phyloP scores from a whole-genome alignment of 2,113 vertebrate genomes.

The Megalops atlanticus region DNA sequence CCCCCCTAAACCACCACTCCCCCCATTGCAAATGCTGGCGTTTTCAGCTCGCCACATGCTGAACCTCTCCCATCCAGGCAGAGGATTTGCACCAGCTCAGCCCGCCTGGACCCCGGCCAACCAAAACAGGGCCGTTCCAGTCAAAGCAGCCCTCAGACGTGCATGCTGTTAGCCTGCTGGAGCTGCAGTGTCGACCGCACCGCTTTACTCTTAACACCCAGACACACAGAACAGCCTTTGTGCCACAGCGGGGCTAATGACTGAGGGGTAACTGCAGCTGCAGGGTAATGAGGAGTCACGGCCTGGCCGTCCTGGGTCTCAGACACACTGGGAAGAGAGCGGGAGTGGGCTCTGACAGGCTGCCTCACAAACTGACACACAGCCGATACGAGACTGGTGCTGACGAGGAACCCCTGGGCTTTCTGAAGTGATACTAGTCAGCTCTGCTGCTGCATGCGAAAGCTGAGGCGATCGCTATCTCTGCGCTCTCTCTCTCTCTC shows the following conservation, averaged over 20 bases:
- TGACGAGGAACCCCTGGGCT: too few species aligned
- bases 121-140: constrained; percentile 61
- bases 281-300: constrained; percentile 38
- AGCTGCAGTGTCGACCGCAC: constrained; percentile 47
- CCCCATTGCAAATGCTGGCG: too few species aligned
- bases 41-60: too few species aligned
- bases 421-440: too few species aligned
- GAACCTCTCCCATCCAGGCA: constrained; percentile 50
- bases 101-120: constrained; percentile 60
- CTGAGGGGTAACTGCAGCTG: constrained; percentile 37
- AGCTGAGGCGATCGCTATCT: too few species aligned
- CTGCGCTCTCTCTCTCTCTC: too few species aligned
- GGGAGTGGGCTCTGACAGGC: background rate
- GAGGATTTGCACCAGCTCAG: constrained; percentile 35
- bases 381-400: too few species aligned
- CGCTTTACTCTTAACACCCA: constrained; percentile 37
- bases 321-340: background rate
- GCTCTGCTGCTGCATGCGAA: too few species aligned
- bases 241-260: constrained; percentile 47
- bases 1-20: too few species aligned
- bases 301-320: background rate
- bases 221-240: constrained; percentile 48
- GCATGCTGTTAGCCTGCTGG: constrained; percentile 53
- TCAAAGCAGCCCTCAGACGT: constrained; percentile 61
- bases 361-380: background rate